These are phyloP conservation scores for Tetramorium alpestre DNA, from an alignment of 1,140 invertebrate species.

Conservation along the genomic window DNA sequence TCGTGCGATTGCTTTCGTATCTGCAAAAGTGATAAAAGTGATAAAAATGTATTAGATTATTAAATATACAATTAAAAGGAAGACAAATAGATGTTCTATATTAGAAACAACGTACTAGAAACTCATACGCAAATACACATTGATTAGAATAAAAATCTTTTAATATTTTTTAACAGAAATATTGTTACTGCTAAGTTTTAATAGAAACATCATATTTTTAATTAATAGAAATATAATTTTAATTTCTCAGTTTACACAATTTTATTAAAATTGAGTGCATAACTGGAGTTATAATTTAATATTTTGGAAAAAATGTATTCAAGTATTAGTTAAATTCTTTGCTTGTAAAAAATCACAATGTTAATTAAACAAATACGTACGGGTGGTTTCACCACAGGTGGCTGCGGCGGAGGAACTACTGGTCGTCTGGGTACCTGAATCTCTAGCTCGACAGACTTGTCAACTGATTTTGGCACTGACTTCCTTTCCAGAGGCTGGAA, in stretches of 20 bases:
- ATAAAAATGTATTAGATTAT: not conserved
- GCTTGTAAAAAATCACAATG: not conserved
- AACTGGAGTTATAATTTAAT: not conserved
- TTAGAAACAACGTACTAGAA: not conserved
- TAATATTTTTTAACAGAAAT: not conserved
- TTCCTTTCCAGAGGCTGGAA: slow-evolving; percentile 85
- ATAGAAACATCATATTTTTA: not conserved
- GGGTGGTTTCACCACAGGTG: slow-evolving; percentile 83
- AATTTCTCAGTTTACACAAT: not conserved
- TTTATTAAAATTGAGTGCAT: not conserved
- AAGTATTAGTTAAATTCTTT: not conserved
- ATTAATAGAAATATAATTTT: not conserved
- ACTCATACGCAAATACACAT: not conserved
- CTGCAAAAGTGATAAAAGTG: slow-evolving; percentile 56
- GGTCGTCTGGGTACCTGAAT: slow-evolving; percentile 85
- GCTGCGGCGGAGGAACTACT: slow-evolving; percentile 87
- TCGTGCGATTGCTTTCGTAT: slow-evolving; percentile 91
- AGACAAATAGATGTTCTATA: not conserved
- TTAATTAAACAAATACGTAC: slow-evolving; percentile 68
- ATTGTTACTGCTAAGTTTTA: too few species aligned
- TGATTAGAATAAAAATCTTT: not conserved
- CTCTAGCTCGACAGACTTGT: slow-evolving; percentile 83
- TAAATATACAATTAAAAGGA: not conserved
- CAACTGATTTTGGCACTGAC: slow-evolving; percentile 79
- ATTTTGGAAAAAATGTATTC: not conserved